A percentile compares a stretch with the other conserved stretches of the same genome.
phyloP scores from a whole-genome alignment of 2,797 vertebrate species.

The Caiman crocodilus region DNA sequence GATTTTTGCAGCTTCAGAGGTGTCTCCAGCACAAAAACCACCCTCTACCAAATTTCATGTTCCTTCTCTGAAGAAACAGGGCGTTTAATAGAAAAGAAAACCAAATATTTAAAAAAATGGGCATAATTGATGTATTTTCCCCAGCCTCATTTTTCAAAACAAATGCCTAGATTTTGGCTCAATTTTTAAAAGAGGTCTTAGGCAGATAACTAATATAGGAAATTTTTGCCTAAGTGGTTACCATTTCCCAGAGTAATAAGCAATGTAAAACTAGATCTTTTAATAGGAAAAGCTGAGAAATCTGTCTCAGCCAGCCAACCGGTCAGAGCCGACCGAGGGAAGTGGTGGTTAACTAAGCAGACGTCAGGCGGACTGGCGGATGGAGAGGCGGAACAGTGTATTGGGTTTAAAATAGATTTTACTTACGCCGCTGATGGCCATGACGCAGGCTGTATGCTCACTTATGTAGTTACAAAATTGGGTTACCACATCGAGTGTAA shows the following conservation, averaged over 20 bases:
- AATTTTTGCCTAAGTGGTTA: background rate
- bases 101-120: background rate
- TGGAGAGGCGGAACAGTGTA: too few relatives aligned
- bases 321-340: too few relatives aligned
- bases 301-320: too few relatives aligned
- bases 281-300: background rate
- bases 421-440: too few relatives aligned
- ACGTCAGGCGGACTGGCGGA: too few relatives aligned
- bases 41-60: background rate
- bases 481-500: too few relatives aligned
- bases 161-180: background rate
- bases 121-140: background rate
- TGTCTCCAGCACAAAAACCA: too few relatives aligned
- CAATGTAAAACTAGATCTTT: background rate
- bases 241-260: rapidly evolving
- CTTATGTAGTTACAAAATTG: too few relatives aligned
- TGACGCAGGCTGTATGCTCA: too few relatives aligned
- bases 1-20: too few relatives aligned
- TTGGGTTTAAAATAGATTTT: too few relatives aligned
- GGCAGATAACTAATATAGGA: background rate
- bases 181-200: background rate
- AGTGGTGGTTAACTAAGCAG: too few relatives aligned
- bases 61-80: background rate
- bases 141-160: background rate
- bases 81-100: background rate